phyloP scores from a whole-genome alignment of 92 coral and sea anemone genomes.

The Isaurus tuberculatus region DNA sequence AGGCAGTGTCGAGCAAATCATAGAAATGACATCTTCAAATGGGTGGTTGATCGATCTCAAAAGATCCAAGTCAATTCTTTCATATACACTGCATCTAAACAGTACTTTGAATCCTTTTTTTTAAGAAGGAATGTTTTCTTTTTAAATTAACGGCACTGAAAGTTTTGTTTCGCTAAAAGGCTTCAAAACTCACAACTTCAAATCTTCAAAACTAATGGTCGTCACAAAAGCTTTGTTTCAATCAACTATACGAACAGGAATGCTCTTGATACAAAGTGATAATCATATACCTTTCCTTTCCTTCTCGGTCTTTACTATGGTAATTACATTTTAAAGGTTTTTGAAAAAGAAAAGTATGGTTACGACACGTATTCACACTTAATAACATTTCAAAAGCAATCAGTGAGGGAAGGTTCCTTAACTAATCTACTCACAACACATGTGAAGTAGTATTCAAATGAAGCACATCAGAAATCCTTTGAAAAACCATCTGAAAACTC shows the following conservation, averaged over 20 bases:
- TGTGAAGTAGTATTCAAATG: background rate
- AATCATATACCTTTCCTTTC: background rate
- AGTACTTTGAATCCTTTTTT: too few species aligned
- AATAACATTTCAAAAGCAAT: constrained; percentile 39
- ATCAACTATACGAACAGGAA: background rate
- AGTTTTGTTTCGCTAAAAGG: background rate
- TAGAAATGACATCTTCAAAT: background rate
- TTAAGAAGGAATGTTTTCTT: background rate
- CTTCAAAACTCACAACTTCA: background rate
- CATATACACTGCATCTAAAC: too few species aligned
- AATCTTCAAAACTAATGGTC: background rate
- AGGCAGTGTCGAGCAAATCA: background rate
- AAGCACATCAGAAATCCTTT: background rate
- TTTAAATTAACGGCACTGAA: background rate
- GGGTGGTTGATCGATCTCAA: too few species aligned
- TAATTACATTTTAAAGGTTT: constrained; percentile 39
- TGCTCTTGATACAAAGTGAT: too few species aligned
- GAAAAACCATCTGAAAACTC: background rate
- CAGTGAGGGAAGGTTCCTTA: background rate
- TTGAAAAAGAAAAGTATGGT: constrained; percentile 1
- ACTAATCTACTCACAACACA: constrained; percentile 21
- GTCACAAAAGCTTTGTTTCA: background rate
- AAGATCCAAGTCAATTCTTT: too few species aligned
- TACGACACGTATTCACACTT: constrained; percentile 29
- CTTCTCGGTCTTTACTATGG: background rate